Evolutionary conservation across 2,113 vertebrate genomes (phyloP).

Genomic region (Tiliqua scincoides): DNA sequence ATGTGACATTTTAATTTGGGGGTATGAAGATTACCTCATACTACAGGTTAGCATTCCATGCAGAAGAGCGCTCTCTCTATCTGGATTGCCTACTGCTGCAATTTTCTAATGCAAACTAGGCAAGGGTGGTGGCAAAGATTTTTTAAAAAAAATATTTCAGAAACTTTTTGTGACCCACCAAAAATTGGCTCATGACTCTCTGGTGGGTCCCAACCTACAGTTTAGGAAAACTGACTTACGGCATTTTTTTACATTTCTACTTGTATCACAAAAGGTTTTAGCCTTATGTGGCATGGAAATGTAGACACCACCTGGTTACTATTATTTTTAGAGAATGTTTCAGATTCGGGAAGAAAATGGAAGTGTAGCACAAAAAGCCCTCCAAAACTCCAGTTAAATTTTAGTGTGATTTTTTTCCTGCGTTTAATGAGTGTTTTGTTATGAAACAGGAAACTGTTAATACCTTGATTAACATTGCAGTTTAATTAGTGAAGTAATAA

Average conservation of each 20-base stretch:
- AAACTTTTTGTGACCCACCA: too few relatives aligned
- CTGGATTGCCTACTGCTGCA: too few relatives aligned
- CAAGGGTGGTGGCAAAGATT: too few relatives aligned
- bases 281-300: not conserved
- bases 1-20: too few relatives aligned
- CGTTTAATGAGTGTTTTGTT: not conserved
- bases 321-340: not conserved
- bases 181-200: too few relatives aligned
- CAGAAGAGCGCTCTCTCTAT: too few relatives aligned
- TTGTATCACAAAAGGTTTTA: not conserved
- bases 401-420: not conserved
- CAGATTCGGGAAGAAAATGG: not conserved
- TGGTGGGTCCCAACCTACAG: too few relatives aligned
- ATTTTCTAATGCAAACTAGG: too few relatives aligned
- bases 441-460: not conserved
- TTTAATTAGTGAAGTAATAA: not conserved
- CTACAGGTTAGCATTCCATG: too few relatives aligned
- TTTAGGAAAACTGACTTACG: not conserved
- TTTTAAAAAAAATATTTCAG: too few relatives aligned
- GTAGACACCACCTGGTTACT: not conserved
- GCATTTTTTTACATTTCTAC: not conserved
- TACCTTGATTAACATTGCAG: not conserved
- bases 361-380: not conserved
- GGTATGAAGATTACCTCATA: too few relatives aligned
- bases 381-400: not conserved